Conservation (phyloP, 53 echinoderm and acorn worm genomes). For the Echinarachnius parma region DNA sequence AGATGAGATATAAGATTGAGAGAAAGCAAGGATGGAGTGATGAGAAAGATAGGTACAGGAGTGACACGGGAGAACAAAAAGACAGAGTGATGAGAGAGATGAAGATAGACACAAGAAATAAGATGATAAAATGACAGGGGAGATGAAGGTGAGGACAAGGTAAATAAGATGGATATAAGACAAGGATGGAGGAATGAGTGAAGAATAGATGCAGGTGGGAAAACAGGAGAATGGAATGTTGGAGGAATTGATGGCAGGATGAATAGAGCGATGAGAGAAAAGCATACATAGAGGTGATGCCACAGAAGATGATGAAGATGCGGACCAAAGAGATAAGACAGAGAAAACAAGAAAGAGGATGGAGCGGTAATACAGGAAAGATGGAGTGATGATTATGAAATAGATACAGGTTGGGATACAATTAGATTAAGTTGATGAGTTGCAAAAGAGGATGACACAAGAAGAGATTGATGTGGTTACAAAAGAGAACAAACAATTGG, state of each 20-base stretch:
- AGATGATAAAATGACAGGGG: background rate
- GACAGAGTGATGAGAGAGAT: background rate
- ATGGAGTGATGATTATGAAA: too few species aligned
- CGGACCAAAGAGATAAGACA: too few species aligned
- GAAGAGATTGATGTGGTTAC: background rate
- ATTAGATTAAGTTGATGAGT: too few species aligned
- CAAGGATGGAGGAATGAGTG: background rate
- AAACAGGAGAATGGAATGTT: background rate
- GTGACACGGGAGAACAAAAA: background rate
- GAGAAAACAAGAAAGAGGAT: too few species aligned
- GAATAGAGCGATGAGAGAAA: too few species aligned
- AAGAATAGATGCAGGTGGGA: background rate
- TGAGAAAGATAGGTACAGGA: background rate
- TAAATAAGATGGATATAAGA: background rate
- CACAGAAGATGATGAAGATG: too few species aligned
- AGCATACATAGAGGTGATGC: too few species aligned
- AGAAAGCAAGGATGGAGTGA: background rate
- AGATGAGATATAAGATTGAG: background rate
- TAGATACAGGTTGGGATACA: too few species aligned
- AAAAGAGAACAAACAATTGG: background rate
- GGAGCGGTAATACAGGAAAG: too few species aligned
- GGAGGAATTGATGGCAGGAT: too few species aligned
- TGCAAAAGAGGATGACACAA: too few species aligned
- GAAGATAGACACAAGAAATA: constrained; percentile 13
- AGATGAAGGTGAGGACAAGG: too few species aligned